Conservation (phyloP, 1,140 invertebrate genomes). For the Zaprionus gabonicus region DNA sequence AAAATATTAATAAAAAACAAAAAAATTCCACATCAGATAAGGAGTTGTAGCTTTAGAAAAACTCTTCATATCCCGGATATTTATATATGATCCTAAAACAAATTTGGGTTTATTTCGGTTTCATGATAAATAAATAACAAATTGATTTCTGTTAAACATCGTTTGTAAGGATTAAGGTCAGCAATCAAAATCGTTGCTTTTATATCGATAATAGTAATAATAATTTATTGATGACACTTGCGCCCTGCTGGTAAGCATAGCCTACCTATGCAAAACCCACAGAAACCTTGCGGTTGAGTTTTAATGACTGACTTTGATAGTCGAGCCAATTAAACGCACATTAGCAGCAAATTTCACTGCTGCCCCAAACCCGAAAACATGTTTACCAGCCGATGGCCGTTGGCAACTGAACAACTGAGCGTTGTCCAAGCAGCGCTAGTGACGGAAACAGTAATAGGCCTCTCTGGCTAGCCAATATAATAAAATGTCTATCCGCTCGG, state of each 20-base stretch:
- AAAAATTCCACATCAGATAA: too few relatives aligned
- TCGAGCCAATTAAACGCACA: constrained; percentile 20
- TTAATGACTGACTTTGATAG: constrained; percentile 16
- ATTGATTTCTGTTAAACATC: too few relatives aligned
- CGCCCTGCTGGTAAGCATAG: background rate
- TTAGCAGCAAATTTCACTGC: constrained; percentile 35
- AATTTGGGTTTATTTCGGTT: too few relatives aligned
- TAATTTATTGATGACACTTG: background rate
- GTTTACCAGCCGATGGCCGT: constrained; percentile 37
- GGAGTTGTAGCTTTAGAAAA: too few relatives aligned
- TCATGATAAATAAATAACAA: too few relatives aligned
- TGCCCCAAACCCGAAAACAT: constrained; percentile 1
- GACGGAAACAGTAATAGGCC: constrained; percentile 46
- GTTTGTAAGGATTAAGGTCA: background rate
- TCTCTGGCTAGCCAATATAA: constrained; percentile 38
- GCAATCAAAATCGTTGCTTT: background rate
- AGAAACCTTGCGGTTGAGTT: background rate
- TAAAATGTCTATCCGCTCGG: constrained; percentile 47
- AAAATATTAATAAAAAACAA: too few relatives aligned
- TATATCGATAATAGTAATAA: background rate
- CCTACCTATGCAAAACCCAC: background rate
- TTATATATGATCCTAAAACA: too few relatives aligned
- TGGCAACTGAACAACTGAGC: background rate
- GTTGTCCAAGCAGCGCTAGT: constrained; percentile 4
- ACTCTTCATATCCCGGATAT: too few relatives aligned